phyloP scores from a whole-genome alignment of 2,888 invertebrate species.

The Stenoptilia bipunctidactyla region DNA sequence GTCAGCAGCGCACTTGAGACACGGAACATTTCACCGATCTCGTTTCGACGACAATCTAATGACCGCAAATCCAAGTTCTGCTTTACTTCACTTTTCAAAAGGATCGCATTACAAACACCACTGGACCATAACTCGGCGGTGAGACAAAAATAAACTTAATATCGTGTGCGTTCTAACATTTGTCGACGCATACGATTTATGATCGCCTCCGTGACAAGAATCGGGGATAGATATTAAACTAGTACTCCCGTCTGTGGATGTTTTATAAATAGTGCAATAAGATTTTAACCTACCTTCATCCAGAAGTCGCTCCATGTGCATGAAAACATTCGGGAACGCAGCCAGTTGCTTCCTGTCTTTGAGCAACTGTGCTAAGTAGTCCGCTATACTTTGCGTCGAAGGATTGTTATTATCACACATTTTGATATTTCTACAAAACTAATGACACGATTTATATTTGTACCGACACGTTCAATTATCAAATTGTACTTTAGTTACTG shows the following conservation, averaged over 20 bases:
- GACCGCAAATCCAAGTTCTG: conserved; percentile 62
- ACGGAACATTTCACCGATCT: conserved; percentile 50
- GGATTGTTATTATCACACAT: conserved; percentile 73
- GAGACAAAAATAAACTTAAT: conserved; percentile 71
- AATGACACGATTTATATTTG: conserved; percentile 57
- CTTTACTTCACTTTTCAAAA: conserved; percentile 59
- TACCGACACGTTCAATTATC: conserved; percentile 50
- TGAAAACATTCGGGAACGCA: conserved; percentile 99
- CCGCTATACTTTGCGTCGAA: conserved; percentile 96
- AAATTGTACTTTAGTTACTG: conserved; percentile 63
- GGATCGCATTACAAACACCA: conserved; percentile 67
- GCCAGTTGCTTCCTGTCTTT: conserved; percentile 99
- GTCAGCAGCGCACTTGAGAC: conserved; percentile 48
- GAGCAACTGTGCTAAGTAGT: conserved; percentile 99
- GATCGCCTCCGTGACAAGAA: conserved; percentile 53
- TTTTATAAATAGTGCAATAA: conserved; percentile 36
- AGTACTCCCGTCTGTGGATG: conserved; percentile 25
- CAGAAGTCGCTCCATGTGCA: conserved; percentile 98
- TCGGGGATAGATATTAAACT: conserved; percentile 29
- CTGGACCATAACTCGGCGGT: conserved; percentile 68
- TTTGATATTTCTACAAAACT: conserved; percentile 55
- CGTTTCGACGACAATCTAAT: conserved; percentile 54
- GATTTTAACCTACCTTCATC: conserved; percentile 90
- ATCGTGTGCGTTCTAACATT: conserved; percentile 65
- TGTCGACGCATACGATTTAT: conserved; percentile 65